A percentile compares a stretch with the other conserved stretches of the same genome.
Evolutionary conservation across 2,797 vertebrate species (phyloP).

Genomic region (Gorsachius magnificus): DNA sequence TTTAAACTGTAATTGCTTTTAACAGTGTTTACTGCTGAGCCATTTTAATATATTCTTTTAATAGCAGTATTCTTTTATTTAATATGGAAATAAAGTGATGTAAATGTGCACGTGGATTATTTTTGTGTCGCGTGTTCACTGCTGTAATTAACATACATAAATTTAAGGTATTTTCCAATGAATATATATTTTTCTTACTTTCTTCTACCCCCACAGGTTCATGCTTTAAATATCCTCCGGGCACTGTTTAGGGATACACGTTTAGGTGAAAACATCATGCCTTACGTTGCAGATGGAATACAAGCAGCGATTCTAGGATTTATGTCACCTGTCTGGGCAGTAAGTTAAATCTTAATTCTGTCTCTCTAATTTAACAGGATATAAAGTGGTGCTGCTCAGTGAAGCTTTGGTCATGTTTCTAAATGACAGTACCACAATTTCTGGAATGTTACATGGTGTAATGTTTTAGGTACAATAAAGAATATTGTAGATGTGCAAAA

Average conservation of each 20-base stretch:
- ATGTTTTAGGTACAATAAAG: background rate
- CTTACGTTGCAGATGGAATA: slow-evolving; percentile 91
- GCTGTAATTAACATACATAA: background rate
- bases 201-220: slow-evolving; percentile 80
- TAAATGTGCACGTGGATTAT: background rate
- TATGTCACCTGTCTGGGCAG: slow-evolving; percentile 93
- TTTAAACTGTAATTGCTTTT: background rate
- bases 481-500: background rate
- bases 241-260: slow-evolving; percentile 93
- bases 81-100: background rate
- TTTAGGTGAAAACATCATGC: slow-evolving; percentile 90
- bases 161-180: background rate
- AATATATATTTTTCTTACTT: background rate
- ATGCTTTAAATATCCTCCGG: slow-evolving; percentile 93
- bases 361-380: background rate
- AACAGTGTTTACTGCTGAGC: background rate
- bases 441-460: background rate
- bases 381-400: background rate
- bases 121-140: background rate
- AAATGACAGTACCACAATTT: background rate
- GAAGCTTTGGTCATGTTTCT: background rate
- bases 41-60: background rate
- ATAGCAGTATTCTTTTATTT: background rate
- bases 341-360: slow-evolving; percentile 77
- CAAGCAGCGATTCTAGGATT: slow-evolving; percentile 92